These are phyloP conservation scores for Acleris holmiana DNA, from an alignment of 2,888 invertebrate species.

Conservation along the genomic window DNA sequence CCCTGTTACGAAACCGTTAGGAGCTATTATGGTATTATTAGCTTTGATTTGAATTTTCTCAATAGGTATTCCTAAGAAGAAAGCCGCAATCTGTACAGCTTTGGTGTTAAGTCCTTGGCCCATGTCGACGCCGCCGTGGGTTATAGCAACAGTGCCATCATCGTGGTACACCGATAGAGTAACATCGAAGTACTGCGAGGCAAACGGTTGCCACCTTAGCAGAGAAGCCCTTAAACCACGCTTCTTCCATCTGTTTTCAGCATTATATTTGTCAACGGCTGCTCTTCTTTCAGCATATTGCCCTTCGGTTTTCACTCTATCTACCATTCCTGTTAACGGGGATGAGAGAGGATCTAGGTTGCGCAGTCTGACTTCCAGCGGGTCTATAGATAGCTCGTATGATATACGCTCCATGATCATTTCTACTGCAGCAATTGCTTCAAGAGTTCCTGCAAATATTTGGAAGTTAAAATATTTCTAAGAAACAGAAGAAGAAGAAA, in stretches of 20 bases:
- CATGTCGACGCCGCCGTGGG: slow-evolving; percentile 86
- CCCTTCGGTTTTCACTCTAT: slow-evolving; percentile 73
- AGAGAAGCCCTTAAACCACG: slow-evolving; percentile 86
- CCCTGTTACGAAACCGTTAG: slow-evolving; percentile 87
- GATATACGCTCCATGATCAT: slow-evolving; percentile 86
- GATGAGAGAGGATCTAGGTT: slow-evolving; percentile 62
- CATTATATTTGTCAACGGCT: slow-evolving; percentile 79
- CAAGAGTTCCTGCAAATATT: slow-evolving; percentile 62
- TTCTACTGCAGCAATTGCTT: slow-evolving; percentile 80
- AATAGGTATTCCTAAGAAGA: slow-evolving; percentile 85
- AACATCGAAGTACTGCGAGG: slow-evolving; percentile 62
- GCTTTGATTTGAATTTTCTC: slow-evolving; percentile 86
- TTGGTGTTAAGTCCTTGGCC: slow-evolving; percentile 90
- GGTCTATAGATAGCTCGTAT: slow-evolving; percentile 71
- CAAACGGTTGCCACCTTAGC: slow-evolving; percentile 81
- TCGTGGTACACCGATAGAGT: slow-evolving; percentile 83
- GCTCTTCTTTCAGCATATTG: slow-evolving; percentile 74
- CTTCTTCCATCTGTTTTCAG: slow-evolving; percentile 88
- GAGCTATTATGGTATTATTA: slow-evolving; percentile 83
- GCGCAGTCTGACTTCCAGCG: slow-evolving; percentile 72
- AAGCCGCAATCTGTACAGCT: slow-evolving; percentile 87
- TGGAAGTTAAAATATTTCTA: background rate
- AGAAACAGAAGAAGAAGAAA: too few species aligned
- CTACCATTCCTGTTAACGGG: slow-evolving; percentile 66
- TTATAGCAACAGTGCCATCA: slow-evolving; percentile 86